Evolutionary conservation across 2,888 invertebrate genomes (phyloP), one percentile per base, ranked within the genome.

Genomic region (Bellardia bayeri): DNA sequence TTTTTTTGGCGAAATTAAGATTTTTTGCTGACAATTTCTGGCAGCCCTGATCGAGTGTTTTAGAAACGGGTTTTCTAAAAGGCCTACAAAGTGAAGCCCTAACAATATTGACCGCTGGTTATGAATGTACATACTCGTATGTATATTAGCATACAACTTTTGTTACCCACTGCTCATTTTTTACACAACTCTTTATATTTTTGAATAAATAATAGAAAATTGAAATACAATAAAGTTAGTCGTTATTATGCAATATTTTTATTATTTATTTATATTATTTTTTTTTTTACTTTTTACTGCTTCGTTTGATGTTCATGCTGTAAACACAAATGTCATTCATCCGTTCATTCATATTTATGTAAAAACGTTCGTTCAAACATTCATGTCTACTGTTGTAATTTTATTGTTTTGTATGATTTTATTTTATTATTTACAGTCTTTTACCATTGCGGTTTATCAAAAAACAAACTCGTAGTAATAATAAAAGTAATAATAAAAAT

Each of bases 401-500:
- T 61, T 61, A 30, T 61, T 33, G 8, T 68, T 51, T 61, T 1
- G 40, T 30, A 61, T 68, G 16, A 82, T 71, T 82, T 63, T 51
- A 76, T 83, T 83, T 83, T 42, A 1, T n/a, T 54, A 82, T 69
- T 75, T 42, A 71, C 37, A 40, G 45, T 45, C 54, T 54, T 71
- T 76, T 69, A 2, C 33, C 54, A 56, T 63, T 83, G 76, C 33
- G 76, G 76, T 63, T 83, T 56, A 45, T 16, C 16, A 51, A 75
- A 66, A 37, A 71, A 68, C 13, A 23, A 23, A 5, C n/a, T 69
- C 61, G 58, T 51, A 45, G 45, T 56, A 83, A 63, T 45, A 69
- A 76, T 54, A 76, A 76, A 76, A 83, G 63, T 54, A 9, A 54
- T 30, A 76, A 69, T 37, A 63, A 54, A 66, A 75, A 82, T n/a